These are phyloP conservation scores for Dallia pectoralis DNA, from an alignment of 2,797 vertebrate species.

Conservation along the genomic window DNA sequence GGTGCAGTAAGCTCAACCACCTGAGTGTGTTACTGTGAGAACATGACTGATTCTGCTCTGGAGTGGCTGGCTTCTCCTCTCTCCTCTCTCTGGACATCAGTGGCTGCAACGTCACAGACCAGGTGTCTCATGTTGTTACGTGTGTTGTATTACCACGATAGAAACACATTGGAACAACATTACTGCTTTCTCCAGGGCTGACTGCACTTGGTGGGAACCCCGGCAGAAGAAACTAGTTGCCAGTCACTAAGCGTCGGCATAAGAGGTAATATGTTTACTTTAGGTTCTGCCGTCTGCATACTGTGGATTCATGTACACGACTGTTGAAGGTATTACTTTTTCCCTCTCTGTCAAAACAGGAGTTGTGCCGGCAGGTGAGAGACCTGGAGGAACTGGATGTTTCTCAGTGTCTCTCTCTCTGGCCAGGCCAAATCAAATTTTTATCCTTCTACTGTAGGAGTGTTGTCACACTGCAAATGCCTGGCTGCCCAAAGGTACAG, in stretches of 20 bases:
- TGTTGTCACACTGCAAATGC: conserved; percentile 65
- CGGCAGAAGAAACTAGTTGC: conserved; percentile 71
- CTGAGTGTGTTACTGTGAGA: conserved; percentile 79
- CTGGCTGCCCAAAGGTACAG: conserved; percentile 76
- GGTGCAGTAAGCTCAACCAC: conserved; percentile 72
- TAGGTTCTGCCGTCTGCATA: background rate
- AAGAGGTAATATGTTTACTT: conserved; percentile 57
- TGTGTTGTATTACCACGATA: background rate
- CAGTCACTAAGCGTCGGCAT: conserved; percentile 74
- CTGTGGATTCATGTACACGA: background rate
- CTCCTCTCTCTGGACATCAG: conserved; percentile 80
- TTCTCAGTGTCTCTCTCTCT: conserved; percentile 72
- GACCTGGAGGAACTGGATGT: conserved; percentile 73
- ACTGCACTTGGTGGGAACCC: conserved; percentile 55
- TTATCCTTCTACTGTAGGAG: conserved; percentile 73
- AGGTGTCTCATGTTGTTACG: background rate
- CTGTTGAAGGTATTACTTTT: background rate
- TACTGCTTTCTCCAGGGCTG: conserved; percentile 4
- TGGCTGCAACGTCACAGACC: conserved; percentile 57
- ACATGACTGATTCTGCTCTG: conserved; percentile 75
- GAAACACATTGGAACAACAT: background rate
- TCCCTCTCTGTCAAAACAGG: conserved; percentile 57
- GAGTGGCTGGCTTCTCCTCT: conserved; percentile 69
- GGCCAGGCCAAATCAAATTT: conserved; percentile 68
- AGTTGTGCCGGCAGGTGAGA: conserved; percentile 68